Conservation (phyloP, 2,113 vertebrate genomes). For the human region DNA sequence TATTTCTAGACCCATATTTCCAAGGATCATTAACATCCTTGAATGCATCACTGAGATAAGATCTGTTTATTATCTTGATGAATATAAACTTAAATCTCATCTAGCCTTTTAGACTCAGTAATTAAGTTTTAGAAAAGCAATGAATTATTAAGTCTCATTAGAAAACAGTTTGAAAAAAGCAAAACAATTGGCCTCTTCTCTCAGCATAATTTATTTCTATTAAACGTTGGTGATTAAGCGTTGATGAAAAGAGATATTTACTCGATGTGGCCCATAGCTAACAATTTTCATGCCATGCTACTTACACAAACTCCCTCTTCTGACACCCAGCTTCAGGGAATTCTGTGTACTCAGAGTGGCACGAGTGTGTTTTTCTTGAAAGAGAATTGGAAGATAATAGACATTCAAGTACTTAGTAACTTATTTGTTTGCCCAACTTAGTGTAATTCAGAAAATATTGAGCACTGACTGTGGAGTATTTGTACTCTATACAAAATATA, state of each 20-base stretch:
- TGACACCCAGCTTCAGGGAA: not conserved
- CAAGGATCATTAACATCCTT: slow-evolving; percentile 3
- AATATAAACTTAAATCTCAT: slow-evolving; percentile 21
- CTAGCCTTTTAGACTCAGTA: slow-evolving; percentile 15
- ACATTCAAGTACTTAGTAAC: not conserved
- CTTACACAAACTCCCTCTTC: not conserved
- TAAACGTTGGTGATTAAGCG: not conserved
- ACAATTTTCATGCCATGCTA: not conserved
- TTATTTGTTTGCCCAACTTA: not conserved
- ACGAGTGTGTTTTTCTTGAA: not conserved
- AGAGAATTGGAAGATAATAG: slow-evolving; percentile 5
- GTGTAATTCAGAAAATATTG: slow-evolving; percentile 24
- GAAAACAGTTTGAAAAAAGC: not conserved
- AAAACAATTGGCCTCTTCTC: not conserved
- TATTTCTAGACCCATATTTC: slow-evolving; percentile 28
- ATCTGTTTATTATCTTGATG: slow-evolving; percentile 18
- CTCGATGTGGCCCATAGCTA: not conserved
- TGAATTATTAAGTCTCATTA: slow-evolving; percentile 48
- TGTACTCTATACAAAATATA: not conserved
- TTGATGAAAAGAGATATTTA: not conserved
- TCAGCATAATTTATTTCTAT: not conserved
- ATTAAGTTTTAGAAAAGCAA: slow-evolving; percentile 51
- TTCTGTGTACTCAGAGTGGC: not conserved
- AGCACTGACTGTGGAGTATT: not conserved
- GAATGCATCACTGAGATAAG: not conserved